Evolutionary conservation across 2,888 invertebrate species (phyloP), one percentile per base, ranked within the genome.

Genomic region (Bembecia ichneumoniformis): DNA sequence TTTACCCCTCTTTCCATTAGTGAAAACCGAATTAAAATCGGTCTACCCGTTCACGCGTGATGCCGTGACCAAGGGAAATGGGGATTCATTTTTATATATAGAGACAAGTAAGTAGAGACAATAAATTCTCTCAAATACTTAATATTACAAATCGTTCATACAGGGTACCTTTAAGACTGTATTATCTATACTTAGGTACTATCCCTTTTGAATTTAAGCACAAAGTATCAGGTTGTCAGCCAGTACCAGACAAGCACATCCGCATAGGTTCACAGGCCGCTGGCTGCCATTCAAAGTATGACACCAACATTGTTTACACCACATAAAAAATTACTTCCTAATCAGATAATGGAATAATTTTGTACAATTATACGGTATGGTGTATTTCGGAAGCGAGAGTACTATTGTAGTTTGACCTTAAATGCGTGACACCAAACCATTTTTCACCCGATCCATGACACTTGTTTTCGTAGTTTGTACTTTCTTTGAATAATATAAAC

Each of bases 241-340:
- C 40, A 14, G 3, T 28, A 28, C 28, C 40, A 47, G 52, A 52
- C 52, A 16, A 45, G 52, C 52, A 59, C 59, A 60, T 58, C 55
- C 59, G 58, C 3, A 28, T 17, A 46, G 35, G 50, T 47, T 67
- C 67, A 62, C 59, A 62, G 59, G 51, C 62, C 54, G 61, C 17
- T 55, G 48, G 47, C 14, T 55, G 48, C 17, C 50, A 60, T 61
- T 66, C 65, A 65, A 63, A 59, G 60, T 61, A 62, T 65, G 57
- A 54, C 62, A 62, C 51, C 49, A 56, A 15, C 46, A 34, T 46
- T 46, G 34, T 46, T 46, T 46, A 11, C 34, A n/a, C 20, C 20
- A 13, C n/a, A 49, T 51, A 47, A 74, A 72, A 74, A 71, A 78
- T 71, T 55, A 72, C 80, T 80, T 83, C 82, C 83, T 78, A 77